Base-by-base conservation (phyloP, 2,113 vertebrate species). In the Dromiciops gliroides region DNA sequence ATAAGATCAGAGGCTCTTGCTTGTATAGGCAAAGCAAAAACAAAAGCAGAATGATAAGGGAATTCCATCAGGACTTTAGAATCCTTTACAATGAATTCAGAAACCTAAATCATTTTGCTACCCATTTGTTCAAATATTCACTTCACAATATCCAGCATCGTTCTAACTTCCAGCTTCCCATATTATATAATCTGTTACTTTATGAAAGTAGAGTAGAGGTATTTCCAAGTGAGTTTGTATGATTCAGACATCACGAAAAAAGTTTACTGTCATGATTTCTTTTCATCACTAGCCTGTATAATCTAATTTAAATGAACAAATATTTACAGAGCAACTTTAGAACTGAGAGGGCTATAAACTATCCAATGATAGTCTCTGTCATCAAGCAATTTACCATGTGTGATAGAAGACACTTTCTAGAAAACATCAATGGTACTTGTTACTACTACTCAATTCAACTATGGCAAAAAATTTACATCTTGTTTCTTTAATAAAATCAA, bases 381-480 rank as follows among this genome's bases (percentile, higher is more conserved):
- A 48, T 50, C 93, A 56, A 49, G 16, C 26, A 3, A 2, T 37
- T 26, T 51, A 19, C 26, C 88, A 49, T 50, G 50, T 53, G 48
- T 51, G 28, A 75, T 23, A 92, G 14, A 75, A 75, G 60, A 83
- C 51, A 2, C 90, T 90, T 91, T 47, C 94, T 50, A 51, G 93
- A 90, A 95, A 90, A 31, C 48, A 51, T 92, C 90, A 56, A 10
- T 6, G 88, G 53, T 90, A 89, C 1, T 94, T 88, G 6, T 1
- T 48, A 92, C 19, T 48, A 92, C 19, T 50, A 51, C 28, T 49
- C 89, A 44, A 28, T 44, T 44, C 51, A 56, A 11, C 92, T 90
- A 53, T 93, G 95, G 95, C 96, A 97, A 95, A 92, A 96, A 96
- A 90, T 49, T 75, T 14, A 75, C n/a, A 75, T 19, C 60, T 67